Evolutionary conservation across 2,888 invertebrate genomes (phyloP), one percentile per base, ranked within the genome.

Genomic region (Mesorhabditis spiculigera): DNA sequence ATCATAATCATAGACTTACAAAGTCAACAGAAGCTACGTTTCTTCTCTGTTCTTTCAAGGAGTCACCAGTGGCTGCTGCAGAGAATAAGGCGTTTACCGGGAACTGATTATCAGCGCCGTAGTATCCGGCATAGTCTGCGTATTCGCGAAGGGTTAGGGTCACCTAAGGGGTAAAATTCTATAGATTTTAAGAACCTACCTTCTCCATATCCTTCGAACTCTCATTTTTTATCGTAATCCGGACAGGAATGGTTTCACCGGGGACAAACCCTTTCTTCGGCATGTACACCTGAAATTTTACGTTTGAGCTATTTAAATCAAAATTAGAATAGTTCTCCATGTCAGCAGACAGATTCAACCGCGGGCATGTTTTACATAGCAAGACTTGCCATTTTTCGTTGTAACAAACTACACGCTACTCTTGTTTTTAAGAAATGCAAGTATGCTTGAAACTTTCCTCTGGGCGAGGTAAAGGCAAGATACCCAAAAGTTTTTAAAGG

Each of bases 171-270:
- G 28, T 28, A 28, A 28, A 28, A 28, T 28, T 28, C 28, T 28
- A 28, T 28, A 28, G 28, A 1, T 28, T 28, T 28, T 28, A 28
- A 28, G 28, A 28, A 28, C 28, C 28, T 13, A 50, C 58, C 3
- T 10, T 13, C n/a, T 50, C 58, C 58, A 50, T 50, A 50, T 50
- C 58, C 58, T 50, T 50, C n/a, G 58, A 50, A n/a, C 58, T 50
- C 58, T 50, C 58, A 50, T 50, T 50, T 13, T n/a, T 50, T 10
- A 50, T 50, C n/a, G 58, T 50, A 2, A 50, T 50, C 58, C n/a
- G 8, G 10, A 50, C 58, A 13, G 58, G 58, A 50, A 50, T 50
- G 10, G 58, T 50, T 50, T 50, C 58, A 50, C 58, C 58, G 10
- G 58, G 58, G 10, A 50, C 58, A 50, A 50, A 50, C 10, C 58